A percentile compares a stretch with the other conserved stretches of the same genome.
Conservation (phyloP, 2,888 invertebrate genomes). For the Saturnia pavonia region DNA sequence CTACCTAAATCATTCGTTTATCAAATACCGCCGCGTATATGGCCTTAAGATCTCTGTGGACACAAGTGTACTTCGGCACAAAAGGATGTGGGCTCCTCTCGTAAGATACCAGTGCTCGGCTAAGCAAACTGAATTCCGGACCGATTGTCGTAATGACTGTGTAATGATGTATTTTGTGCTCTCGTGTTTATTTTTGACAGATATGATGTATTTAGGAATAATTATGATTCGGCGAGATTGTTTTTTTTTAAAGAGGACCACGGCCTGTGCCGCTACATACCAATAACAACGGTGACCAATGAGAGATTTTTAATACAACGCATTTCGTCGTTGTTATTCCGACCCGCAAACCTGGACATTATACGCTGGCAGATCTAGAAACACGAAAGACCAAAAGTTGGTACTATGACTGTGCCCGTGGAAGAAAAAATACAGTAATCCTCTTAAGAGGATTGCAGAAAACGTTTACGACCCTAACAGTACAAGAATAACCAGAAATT, state of each 20-base stretch:
- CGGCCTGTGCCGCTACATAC: too few species aligned
- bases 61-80: conserved; percentile 60
- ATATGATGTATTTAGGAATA: conserved; percentile 15
- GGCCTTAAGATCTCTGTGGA: conserved; percentile 50
- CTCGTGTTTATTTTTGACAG: conserved; percentile 30
- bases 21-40: conserved; percentile 28
- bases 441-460: neutral
- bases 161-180: conserved; percentile 57
- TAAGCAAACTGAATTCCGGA: conserved; percentile 67
- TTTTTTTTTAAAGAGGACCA: too few species aligned
- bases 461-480: neutral
- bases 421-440: neutral
- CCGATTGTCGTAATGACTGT: conserved; percentile 55
- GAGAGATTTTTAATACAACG: too few species aligned
- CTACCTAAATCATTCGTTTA: conserved; percentile 28
- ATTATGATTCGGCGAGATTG: neutral
- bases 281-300: too few species aligned
- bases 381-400: too few species aligned
- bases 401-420: too few species aligned
- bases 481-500: too few species aligned
- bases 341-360: too few species aligned
- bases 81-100: conserved; percentile 65
- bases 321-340: too few species aligned
- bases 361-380: too few species aligned
- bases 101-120: conserved; percentile 56